phyloP scores from a whole-genome alignment of 2,113 vertebrate species.

The Zingel zingel region DNA sequence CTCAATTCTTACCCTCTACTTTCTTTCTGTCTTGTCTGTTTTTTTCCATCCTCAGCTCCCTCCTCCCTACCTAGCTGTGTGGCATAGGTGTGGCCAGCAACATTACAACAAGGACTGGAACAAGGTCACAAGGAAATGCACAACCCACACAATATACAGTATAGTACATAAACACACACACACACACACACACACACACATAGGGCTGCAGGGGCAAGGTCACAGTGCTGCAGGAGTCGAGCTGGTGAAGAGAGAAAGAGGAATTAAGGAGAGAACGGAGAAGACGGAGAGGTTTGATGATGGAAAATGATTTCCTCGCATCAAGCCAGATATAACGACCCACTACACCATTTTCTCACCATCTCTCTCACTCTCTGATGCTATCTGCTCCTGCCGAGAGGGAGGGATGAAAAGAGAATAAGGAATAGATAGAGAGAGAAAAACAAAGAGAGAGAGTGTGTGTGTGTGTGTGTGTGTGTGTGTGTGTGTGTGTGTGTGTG shows the following conservation, averaged over 20 bases:
- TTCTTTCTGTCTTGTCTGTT: neutral
- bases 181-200: slow-evolving; percentile 4
- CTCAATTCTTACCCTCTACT: slow-evolving; percentile 1
- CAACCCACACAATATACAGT: slow-evolving; percentile 2
- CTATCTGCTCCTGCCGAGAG: slow-evolving; percentile 42
- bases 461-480: neutral
- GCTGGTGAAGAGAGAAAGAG: slow-evolving; percentile 15
- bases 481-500: neutral
- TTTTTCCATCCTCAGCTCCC: slow-evolving; percentile 5
- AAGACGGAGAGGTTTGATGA: slow-evolving; percentile 36
- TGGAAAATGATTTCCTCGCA: slow-evolving; percentile 35
- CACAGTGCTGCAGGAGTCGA: slow-evolving; percentile 43
- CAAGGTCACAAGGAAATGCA: slow-evolving; percentile 15
- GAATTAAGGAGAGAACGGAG: slow-evolving; percentile 30
- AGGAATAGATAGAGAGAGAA: slow-evolving; percentile 20
- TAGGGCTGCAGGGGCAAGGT: slow-evolving; percentile 66
- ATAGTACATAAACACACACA: neutral
- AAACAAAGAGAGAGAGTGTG: neutral
- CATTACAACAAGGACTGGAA: slow-evolving; percentile 41
- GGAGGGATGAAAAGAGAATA: slow-evolving; percentile 22
- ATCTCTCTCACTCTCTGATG: slow-evolving; percentile 39
- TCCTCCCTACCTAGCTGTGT: slow-evolving; percentile 54
- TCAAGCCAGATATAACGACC: slow-evolving; percentile 37
- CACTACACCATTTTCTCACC: slow-evolving; percentile 15
- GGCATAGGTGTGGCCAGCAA: slow-evolving; percentile 43